Evolutionary conservation across 2,797 vertebrate species (phyloP).

Genomic region (Karalla daura): DNA sequence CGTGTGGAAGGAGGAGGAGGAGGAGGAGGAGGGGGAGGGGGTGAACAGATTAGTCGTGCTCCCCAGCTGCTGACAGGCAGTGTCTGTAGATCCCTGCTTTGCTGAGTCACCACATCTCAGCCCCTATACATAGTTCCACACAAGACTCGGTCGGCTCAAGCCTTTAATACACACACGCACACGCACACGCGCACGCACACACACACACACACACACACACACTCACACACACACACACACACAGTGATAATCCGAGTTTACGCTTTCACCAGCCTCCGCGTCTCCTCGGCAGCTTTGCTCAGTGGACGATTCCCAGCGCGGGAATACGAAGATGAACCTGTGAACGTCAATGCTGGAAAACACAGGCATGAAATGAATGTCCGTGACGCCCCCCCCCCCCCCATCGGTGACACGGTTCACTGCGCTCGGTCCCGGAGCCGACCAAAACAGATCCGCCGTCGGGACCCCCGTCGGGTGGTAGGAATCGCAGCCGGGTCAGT

Average conservation of each 20-base stretch:
- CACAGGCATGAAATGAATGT: not conserved
- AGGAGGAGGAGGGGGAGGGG: conserved; percentile 7
- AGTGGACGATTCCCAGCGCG: not conserved
- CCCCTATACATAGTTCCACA: conserved; percentile 54
- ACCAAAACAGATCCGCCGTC: too few relatives aligned
- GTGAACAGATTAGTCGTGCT: conserved; percentile 42
- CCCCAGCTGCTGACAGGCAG: conserved; percentile 49
- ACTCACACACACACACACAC: not conserved
- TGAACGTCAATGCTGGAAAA: not conserved
- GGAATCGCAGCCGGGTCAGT: conserved; percentile 50
- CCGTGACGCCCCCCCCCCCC: too few relatives aligned
- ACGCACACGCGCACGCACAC: not conserved
- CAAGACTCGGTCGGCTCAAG: conserved; percentile 21
- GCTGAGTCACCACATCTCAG: conserved; percentile 67
- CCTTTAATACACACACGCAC: conserved; percentile 15
- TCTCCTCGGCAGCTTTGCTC: not conserved
- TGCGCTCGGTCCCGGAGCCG: not conserved
- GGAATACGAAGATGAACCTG: too few relatives aligned
- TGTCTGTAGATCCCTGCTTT: conserved; percentile 61
- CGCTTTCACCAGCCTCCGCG: conserved; percentile 7
- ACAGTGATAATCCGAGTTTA: conserved; percentile 18
- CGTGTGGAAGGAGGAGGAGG: not conserved
- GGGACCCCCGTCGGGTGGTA: too few relatives aligned
- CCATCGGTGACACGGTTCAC: too few relatives aligned
- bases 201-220: conserved; percentile 19